Evolutionary conservation across 2,113 vertebrate species (phyloP).

Genomic region (Ranitomeya imitator): DNA sequence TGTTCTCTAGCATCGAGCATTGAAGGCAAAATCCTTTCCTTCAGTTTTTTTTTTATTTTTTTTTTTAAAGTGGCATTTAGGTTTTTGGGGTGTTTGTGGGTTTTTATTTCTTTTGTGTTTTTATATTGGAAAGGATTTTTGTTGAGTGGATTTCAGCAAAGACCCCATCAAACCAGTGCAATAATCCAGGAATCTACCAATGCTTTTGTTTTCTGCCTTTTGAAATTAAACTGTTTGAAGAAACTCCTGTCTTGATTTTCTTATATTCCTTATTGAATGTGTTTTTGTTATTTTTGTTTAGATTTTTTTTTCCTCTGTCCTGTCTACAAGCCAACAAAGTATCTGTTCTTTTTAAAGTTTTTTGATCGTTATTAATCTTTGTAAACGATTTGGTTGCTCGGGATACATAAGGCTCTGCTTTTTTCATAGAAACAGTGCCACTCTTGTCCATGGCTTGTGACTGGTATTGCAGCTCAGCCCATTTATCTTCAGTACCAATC

Average conservation of each 20-base stretch:
- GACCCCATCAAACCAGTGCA: constrained; percentile 31
- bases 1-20: constrained; percentile 30
- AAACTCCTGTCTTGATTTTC: neutral
- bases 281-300: neutral
- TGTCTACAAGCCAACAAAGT: neutral
- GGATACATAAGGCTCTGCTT: no score
- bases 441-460: neutral
- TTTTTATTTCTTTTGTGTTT: neutral
- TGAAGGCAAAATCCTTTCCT: constrained; percentile 30
- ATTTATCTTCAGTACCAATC: no score
- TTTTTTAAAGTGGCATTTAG: constrained; percentile 17
- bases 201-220: constrained; percentile 46
- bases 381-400: no score
- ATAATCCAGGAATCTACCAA: constrained; percentile 42
- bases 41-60: constrained; percentile 18
- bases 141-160: constrained; percentile 42
- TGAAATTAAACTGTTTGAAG: constrained; percentile 50
- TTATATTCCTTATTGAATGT: neutral
- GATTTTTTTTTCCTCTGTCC: neutral
- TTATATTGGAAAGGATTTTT: constrained; percentile 21
- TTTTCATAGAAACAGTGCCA: neutral
- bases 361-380: no score
- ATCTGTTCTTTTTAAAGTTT: no score
- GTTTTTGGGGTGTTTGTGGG: no score
- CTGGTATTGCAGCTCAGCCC: neutral